These are phyloP conservation scores for Panthera tigris DNA, from an alignment of 2,113 vertebrate genomes.

Conservation along the genomic window DNA sequence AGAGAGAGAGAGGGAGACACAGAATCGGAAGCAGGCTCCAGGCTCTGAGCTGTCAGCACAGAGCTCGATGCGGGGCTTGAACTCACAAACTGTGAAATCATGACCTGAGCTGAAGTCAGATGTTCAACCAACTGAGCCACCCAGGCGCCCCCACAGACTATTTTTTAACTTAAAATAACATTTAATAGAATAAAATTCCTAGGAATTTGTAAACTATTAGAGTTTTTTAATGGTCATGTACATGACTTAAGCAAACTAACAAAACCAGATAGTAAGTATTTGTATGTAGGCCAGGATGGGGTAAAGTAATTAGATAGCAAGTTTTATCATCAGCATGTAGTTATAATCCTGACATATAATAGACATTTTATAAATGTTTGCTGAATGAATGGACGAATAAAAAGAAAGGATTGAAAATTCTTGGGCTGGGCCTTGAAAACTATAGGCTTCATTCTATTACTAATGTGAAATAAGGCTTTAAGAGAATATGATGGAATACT, in stretches of 20 bases:
- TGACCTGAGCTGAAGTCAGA: too few species aligned
- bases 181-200: not conserved
- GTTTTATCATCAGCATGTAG: not conserved
- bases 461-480: not conserved
- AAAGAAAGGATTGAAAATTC: not conserved
- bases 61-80: too few species aligned
- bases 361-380: not conserved
- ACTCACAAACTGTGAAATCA: too few species aligned
- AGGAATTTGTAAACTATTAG: not conserved
- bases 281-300: not conserved
- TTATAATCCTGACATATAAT: not conserved
- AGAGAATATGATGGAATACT: not conserved
- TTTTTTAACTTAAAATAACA: constrained; percentile 21
- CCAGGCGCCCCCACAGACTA: too few species aligned
- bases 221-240: not conserved
- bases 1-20: too few species aligned
- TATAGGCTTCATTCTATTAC: not conserved
- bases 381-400: not conserved
- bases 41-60: too few species aligned
- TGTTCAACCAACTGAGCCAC: too few species aligned
- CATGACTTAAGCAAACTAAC: not conserved
- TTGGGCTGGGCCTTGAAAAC: not conserved
- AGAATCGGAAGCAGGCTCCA: too few species aligned
- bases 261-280: not conserved
- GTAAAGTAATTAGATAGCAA: not conserved